phyloP scores from a whole-genome alignment of 2,113 vertebrate species.

The Addax nasomaculatus region DNA sequence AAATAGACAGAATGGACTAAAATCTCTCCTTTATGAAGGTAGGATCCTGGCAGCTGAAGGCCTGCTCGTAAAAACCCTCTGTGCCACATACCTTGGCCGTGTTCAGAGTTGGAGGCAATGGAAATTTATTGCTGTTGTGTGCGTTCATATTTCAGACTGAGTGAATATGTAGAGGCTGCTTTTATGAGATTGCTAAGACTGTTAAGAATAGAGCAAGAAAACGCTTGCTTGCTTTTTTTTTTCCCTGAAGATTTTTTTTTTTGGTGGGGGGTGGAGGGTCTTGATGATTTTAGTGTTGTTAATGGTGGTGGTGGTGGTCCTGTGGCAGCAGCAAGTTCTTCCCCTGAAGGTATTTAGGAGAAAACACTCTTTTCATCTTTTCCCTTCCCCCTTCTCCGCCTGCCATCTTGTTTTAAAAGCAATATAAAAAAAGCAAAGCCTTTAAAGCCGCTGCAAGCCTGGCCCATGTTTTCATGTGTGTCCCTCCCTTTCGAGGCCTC shows the following conservation, averaged over 20 bases:
- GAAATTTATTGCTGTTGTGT: conserved; percentile 73
- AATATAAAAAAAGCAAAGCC: background rate
- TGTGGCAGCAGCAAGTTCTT: background rate
- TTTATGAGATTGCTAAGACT: conserved; percentile 72
- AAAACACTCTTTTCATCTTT: conserved; percentile 56
- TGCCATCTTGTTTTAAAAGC: conserved; percentile 69
- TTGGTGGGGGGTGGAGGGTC: background rate
- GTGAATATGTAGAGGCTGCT: conserved; percentile 68
- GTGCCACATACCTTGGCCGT: conserved; percentile 72
- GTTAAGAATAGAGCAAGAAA: conserved; percentile 65
- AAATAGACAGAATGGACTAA: conserved; percentile 82
- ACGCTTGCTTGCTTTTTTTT: background rate
- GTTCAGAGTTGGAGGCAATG: conserved; percentile 62
- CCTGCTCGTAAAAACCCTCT: conserved; percentile 78
- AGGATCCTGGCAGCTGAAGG: conserved; percentile 80
- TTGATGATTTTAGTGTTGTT: background rate
- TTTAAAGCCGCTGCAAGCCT: background rate
- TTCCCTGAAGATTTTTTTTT: background rate
- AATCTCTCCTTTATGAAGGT: conserved; percentile 83
- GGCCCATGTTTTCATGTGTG: background rate
- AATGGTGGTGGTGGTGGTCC: background rate
- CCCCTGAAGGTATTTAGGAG: conserved; percentile 64
- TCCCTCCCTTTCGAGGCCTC: background rate
- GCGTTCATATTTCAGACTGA: conserved; percentile 66
- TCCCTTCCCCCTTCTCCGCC: conserved; percentile 15